These are phyloP conservation scores for Chesias legatella DNA, from an alignment of 2,888 invertebrate genomes.

Conservation along the genomic window DNA sequence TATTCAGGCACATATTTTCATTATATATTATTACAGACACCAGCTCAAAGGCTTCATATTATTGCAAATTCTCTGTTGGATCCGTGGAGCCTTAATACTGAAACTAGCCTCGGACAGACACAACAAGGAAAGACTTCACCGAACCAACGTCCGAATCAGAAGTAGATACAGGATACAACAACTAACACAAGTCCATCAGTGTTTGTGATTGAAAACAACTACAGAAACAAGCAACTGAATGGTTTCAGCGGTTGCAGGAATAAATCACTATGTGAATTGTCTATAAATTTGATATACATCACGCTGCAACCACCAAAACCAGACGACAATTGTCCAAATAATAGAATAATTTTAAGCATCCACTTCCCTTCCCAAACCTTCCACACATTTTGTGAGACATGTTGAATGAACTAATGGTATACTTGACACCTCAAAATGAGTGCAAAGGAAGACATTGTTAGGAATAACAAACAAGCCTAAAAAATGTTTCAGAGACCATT, in stretches of 20 bases:
- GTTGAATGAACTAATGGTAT: constrained; percentile 7
- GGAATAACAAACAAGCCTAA: constrained; percentile 12
- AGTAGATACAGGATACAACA: constrained; percentile 45
- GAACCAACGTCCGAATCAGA: constrained; percentile 34
- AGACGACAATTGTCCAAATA: constrained; percentile 32
- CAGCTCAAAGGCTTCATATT: constrained; percentile 7
- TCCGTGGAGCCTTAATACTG: constrained; percentile 39
- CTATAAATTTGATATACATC: constrained; percentile 19
- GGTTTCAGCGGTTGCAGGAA: constrained; percentile 38
- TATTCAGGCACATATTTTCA: constrained; percentile 27
- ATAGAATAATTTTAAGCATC: constrained; percentile 36
- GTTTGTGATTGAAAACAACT: constrained; percentile 60
- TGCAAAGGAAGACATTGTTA: constrained; percentile 14
- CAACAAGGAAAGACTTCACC: constrained; percentile 32
- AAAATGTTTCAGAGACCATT: constrained; percentile 1
- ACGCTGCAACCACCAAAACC: constrained; percentile 37
- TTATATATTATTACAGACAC: constrained; percentile 1
- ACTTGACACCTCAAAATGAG: constrained; percentile 5
- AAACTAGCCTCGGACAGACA: constrained; percentile 46
- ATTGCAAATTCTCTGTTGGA: constrained; percentile 27
- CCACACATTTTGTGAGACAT: constrained; percentile 11
- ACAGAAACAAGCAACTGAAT: constrained; percentile 45
- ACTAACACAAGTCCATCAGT: constrained; percentile 59
- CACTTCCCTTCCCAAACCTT: constrained; percentile 37
- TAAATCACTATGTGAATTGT: constrained; percentile 51